A percentile compares a stretch with the other conserved stretches of the same genome.
Conservation (phyloP, 2,113 vertebrate species). For the Reinhardtius hippoglossoides region DNA sequence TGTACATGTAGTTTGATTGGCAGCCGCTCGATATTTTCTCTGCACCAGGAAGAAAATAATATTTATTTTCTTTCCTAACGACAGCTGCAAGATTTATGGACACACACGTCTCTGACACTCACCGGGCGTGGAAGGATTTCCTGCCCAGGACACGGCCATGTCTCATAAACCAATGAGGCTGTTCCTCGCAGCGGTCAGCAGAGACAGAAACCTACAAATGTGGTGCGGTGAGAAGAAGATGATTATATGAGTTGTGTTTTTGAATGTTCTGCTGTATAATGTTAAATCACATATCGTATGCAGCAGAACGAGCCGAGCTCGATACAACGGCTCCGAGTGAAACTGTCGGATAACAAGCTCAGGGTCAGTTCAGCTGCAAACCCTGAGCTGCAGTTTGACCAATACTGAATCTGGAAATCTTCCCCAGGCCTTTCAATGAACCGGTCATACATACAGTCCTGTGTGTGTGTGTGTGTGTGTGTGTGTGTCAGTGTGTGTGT, state of each 20-base stretch:
- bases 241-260: background rate
- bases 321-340: background rate
- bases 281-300: background rate
- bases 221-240: background rate
- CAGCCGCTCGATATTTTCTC: background rate
- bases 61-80: background rate
- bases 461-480: background rate
- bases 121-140: no score
- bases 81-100: constrained; percentile 1
- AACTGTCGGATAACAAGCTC: constrained; percentile 50
- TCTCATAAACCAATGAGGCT: background rate
- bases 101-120: background rate
- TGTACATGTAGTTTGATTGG: background rate
- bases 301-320: background rate
- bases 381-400: constrained; percentile 18
- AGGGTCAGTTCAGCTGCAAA: background rate
- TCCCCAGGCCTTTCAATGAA: constrained; percentile 11
- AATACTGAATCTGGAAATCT: constrained; percentile 32
- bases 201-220: background rate
- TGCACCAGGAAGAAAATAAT: no score
- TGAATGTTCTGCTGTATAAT: background rate
- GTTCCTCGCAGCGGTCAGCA: background rate
- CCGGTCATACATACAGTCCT: background rate
- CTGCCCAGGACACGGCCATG: no score
- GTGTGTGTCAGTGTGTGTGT: background rate